A percentile compares a stretch with the other conserved stretches of the same genome.
Evolutionary conservation across 2,888 invertebrate genomes (phyloP).

Genomic region (Drosophila kanekoi): DNA sequence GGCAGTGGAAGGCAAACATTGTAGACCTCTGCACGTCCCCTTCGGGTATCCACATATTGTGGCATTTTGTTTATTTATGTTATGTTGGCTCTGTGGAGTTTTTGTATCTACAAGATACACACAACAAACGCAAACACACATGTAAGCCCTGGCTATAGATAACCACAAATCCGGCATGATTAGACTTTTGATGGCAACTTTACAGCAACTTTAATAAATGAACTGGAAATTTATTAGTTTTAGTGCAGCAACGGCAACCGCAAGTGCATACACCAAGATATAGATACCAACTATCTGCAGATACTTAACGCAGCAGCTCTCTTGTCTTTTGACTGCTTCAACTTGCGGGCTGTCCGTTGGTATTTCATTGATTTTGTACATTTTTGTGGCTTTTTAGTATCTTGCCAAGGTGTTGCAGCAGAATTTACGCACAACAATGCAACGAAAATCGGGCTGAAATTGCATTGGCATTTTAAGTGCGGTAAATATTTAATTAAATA

Average conservation of each 20-base stretch:
- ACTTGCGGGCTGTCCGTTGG: conserved; percentile 13
- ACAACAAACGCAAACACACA: conserved; percentile 44
- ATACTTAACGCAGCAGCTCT: conserved; percentile 46
- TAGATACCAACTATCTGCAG: conserved; percentile 22
- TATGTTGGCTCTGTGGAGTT: conserved; percentile 63
- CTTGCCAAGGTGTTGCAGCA: conserved; percentile 42
- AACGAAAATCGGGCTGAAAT: conserved; percentile 18
- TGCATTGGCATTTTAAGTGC: conserved; percentile 10
- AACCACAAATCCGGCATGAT: conserved; percentile 72
- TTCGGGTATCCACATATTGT: conserved; percentile 62
- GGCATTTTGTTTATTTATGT: conserved; percentile 68
- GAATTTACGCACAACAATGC: conserved; percentile 37
- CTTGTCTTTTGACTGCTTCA: conserved; percentile 26
- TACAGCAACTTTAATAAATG: conserved; percentile 69
- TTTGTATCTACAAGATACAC: conserved; percentile 57
- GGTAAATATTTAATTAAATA: conserved; percentile 35
- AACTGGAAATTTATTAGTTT: conserved; percentile 68
- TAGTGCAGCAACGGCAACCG: conserved; percentile 41
- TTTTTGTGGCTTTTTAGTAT: conserved; percentile 42
- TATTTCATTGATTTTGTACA: conserved; percentile 55
- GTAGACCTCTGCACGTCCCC: conserved; percentile 25
- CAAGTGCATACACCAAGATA: conserved; percentile 49
- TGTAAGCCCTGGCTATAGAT: conserved; percentile 56
- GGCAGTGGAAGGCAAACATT: conserved; percentile 48
- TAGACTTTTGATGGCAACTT: conserved; percentile 70